Conservation (phyloP, 2,113 vertebrate species). For the Rynchops niger region DNA sequence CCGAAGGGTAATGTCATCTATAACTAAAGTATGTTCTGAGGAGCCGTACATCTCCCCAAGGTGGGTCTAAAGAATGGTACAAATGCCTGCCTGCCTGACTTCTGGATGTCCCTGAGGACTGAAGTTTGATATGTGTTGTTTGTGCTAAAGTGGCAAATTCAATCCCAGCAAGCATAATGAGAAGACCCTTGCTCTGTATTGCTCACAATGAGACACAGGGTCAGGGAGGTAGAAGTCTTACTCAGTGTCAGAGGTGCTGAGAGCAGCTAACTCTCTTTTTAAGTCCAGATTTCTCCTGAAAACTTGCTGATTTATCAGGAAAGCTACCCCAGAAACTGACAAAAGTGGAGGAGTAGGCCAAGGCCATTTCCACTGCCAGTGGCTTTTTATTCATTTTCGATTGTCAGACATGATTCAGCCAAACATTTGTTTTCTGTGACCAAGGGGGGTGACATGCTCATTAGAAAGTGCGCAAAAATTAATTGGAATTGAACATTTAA, state of each 20-base stretch:
- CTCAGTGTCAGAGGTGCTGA: neutral
- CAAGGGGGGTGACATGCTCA: neutral
- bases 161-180: neutral
- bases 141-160: neutral
- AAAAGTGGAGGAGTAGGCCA: neutral
- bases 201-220: neutral
- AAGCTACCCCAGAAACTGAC: neutral
- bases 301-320: neutral
- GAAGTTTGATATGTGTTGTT: neutral
- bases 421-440: neutral
- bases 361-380: neutral
- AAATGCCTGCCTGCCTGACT: neutral
- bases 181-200: neutral
- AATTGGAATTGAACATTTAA: neutral
- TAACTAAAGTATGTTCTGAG: neutral
- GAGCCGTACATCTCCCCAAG: neutral
- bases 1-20: neutral
- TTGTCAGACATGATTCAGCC: neutral
- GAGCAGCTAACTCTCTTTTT: neutral
- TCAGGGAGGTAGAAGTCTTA: neutral
- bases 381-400: neutral
- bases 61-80: neutral
- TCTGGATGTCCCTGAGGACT: neutral
- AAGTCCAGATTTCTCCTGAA: neutral
- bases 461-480: neutral